Base-by-base conservation (phyloP, 2,888 invertebrate genomes). In the Azorinus chamasolen region DNA sequence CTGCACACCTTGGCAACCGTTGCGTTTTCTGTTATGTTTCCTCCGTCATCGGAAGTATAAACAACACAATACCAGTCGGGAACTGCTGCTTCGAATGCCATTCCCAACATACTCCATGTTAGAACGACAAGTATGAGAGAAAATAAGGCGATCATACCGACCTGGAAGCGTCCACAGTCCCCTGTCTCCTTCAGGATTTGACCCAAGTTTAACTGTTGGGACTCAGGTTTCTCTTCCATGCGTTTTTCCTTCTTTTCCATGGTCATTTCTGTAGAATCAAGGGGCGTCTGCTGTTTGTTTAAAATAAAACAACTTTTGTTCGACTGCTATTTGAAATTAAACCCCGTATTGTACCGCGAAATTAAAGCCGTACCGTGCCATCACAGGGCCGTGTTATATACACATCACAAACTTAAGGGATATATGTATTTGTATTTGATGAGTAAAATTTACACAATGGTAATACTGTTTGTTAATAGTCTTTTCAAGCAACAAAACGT, bases 101-200 rank as follows among this genome's bases (percentile, higher is more conserved):
- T 83, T 6, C 71, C 62, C 37, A 83, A 22, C 80, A 83, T 83
- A 63, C 74, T 72, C 79, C 78, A 83, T 1, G 64, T 63, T 20
- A 62, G 24, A 5, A 62, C 39, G 16, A 51, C 14, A 3, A 50
- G 4, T 1, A 71, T 32, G 12, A 50, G 39, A 5, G 55, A 61
- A 20, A 65, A 57, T 0, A 50, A 43, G 16, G 70, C 39, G 20
- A 69, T 43, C 4, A 80, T 22, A 3, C 64, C 58, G 2, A 62
- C 4, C 43, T 83, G 83, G 63, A 77, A 83, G 0, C 48, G 58
- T 10, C 83, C 83, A 20, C 77, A 80, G 18, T 75, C 74, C 22
- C 83, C 80, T 0, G 77, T 63, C 22, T 78, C 69, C 22, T 69
- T 70, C 32, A 75, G 57, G 6, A 70, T 55, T 4, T 75, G 64